Evolutionary conservation across 2,797 vertebrate genomes (phyloP), one percentile per base, ranked within the genome.

Genomic region (Sparus aurata): DNA sequence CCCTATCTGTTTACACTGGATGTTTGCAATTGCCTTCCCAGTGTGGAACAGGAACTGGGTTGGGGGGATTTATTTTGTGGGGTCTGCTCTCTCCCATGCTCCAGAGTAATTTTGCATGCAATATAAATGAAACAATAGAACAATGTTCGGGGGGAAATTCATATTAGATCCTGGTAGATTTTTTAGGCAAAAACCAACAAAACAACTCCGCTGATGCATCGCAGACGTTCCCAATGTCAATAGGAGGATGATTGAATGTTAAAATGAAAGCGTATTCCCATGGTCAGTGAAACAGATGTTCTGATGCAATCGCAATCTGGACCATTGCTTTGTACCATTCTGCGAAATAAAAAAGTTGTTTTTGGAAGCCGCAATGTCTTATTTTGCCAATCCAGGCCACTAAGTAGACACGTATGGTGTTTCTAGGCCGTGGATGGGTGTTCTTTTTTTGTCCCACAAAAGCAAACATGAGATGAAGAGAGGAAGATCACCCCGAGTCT

Each of bases 1-100:
- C 66, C 65, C 73, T 84, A 89, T 93, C 86, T 93, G 86, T 92
- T 94, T 93, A 90, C 85, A 75, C 20, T 89, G 84, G 84, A 87
- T 89, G 83, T 89, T 85, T 87, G 75, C 77, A 75, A 81, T 79
- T 75, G 75, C 77, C 81, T 84, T 85, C 79, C 83, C 66, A 77
- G 59, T 74, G 81, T 80, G 58, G 69, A 89, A 80, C 79, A 88
- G 75, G 77, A 91, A 82, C 84, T 25, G 53, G 55, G 50, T 25
- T 18, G 47, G 18, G 38, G 72, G 47, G 60, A 12, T 52, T 59
- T 69, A 73, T 80, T 87, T 86, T 86, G 82, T 91, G 83, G 75
- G 79, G 86, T 88, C 84, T 77, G 53, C 57, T 53, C 60, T 67
- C 75, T 77, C 70, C 47, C 52, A 77, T 69, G 58, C 57, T 84